These are phyloP conservation scores for Adineta ricciae DNA, from an alignment of 2,888 invertebrate species.

Conservation along the genomic window DNA sequence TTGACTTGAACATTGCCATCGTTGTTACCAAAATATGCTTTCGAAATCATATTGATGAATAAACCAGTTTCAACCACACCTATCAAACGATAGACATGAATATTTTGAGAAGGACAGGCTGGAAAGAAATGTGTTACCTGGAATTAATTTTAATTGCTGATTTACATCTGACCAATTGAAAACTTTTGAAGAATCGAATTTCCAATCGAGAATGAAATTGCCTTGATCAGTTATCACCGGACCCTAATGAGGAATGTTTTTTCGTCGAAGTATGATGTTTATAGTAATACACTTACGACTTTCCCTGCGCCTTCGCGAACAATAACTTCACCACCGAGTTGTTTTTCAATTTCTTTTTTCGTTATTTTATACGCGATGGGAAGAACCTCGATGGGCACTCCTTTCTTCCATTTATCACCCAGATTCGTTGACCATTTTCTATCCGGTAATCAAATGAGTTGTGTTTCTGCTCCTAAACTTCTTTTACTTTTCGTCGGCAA, in stretches of 20 bases:
- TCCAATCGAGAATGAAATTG: slow-evolving; percentile 92
- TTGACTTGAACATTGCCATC: slow-evolving; percentile 58
- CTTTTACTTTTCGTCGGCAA: slow-evolving; percentile 68
- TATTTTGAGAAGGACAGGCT: background rate
- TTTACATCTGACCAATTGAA: slow-evolving; percentile 47
- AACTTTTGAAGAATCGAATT: slow-evolving; percentile 45
- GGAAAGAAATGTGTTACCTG: slow-evolving; percentile 51
- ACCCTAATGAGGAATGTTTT: slow-evolving; percentile 52
- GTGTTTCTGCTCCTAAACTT: slow-evolving; percentile 42
- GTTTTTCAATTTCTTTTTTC: slow-evolving; percentile 60
- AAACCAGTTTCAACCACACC: slow-evolving; percentile 84
- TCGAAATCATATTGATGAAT: slow-evolving; percentile 79
- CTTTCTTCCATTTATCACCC: slow-evolving; percentile 80
- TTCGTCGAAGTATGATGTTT: background rate
- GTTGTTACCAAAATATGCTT: slow-evolving; percentile 75
- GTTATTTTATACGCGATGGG: slow-evolving; percentile 82
- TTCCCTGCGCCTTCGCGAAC: slow-evolving; percentile 77
- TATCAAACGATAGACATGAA: slow-evolving; percentile 36
- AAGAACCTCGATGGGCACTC: slow-evolving; percentile 87
- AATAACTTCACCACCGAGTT: slow-evolving; percentile 63
- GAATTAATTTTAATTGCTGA: slow-evolving; percentile 61
- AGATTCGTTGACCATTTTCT: slow-evolving; percentile 69
- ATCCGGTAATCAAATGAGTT: slow-evolving; percentile 22
- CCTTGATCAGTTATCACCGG: slow-evolving; percentile 96
- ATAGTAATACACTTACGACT: slow-evolving; percentile 57